Conservation (phyloP, 2,797 vertebrate species). For the Nyctalus aviator region DNA sequence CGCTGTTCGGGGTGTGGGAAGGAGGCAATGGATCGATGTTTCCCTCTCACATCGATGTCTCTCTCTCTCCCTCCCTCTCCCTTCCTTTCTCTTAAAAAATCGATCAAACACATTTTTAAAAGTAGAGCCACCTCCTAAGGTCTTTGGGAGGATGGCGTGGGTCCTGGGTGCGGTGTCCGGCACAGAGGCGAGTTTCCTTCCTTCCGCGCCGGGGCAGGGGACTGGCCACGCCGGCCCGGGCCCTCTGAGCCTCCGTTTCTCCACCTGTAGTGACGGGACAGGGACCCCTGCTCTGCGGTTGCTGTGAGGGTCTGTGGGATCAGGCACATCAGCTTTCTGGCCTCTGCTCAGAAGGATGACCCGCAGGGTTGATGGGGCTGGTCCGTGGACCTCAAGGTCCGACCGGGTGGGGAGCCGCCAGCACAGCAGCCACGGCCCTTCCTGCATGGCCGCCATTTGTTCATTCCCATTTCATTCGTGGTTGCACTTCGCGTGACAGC, state of each 20-base stretch:
- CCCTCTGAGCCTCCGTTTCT: background rate
- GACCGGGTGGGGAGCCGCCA: too few species aligned
- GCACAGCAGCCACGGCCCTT: rapidly evolving
- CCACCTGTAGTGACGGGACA: background rate
- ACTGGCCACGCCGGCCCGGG: too few species aligned
- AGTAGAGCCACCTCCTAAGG: background rate
- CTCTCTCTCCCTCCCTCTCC: too few species aligned
- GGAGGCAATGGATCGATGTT: too few species aligned
- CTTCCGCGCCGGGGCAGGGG: rapidly evolving
- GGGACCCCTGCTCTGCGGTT: background rate
- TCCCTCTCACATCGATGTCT: too few species aligned
- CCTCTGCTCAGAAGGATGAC: background rate
- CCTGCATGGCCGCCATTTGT: background rate
- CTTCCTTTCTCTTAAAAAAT: too few species aligned
- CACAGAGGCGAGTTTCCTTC: background rate
- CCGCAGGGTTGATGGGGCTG: background rate
- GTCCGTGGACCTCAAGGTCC: background rate
- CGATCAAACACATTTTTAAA: too few species aligned
- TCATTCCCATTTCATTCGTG: background rate
- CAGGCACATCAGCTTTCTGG: background rate
- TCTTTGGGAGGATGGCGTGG: background rate
- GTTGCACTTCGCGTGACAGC: background rate
- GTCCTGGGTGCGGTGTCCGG: background rate
- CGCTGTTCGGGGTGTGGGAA: too few species aligned
- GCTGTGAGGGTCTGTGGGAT: background rate